Base-by-base conservation (phyloP, 2,888 invertebrate species). In the Scaptodrosophila latifasciaeformis region DNA sequence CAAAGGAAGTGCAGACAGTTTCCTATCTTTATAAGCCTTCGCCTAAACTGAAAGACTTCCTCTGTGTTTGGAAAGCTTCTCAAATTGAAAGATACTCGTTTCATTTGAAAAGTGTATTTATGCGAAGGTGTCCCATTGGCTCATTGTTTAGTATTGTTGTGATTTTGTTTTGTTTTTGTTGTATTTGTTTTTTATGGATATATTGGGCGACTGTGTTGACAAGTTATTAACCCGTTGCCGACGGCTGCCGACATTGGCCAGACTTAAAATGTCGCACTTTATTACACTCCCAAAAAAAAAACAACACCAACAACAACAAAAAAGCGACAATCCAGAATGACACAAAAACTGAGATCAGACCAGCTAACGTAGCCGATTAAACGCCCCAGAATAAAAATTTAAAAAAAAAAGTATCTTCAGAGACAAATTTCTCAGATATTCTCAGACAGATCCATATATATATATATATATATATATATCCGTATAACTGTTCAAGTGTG, bases 201-300 rank as follows among this genome's bases (percentile, higher is more conserved):
- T 63, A 70, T 66, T 66, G 65, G 64, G 63, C 58, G 66, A 60
- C 56, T 64, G 82, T 82, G 82, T 82, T 82, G 82, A 82, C 82
- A 82, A 77, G 79, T 79, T 80, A 80, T 79, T 76, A 76, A 67
- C 79, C 61, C 48, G 67, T 62, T 65, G 74, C 45, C 70, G 65
- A 65, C 64, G 67, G 31, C 37, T 34, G 50, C 18, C 17, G 17
- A 18, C 19, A 35, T 40, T 37, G 37, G 37, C 35, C 47, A 21
- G 40, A 66, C 74, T 74, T 74, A 76, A 74, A 74, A 74, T 76
- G 74, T 74, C 74, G 77, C 74, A 74, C 74, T 74, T 74, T 74
- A 74, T 74, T 76, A 74, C 74, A 74, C 72, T 72, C 67, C 67
- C 63, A 69, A n/a, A 30, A n/a, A 19, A 10, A 45, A 44, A 44